A percentile compares a stretch with the other conserved stretches of the same genome.
Conservation (phyloP, 1,140 invertebrate genomes). For the Copidosoma floridanum region DNA sequence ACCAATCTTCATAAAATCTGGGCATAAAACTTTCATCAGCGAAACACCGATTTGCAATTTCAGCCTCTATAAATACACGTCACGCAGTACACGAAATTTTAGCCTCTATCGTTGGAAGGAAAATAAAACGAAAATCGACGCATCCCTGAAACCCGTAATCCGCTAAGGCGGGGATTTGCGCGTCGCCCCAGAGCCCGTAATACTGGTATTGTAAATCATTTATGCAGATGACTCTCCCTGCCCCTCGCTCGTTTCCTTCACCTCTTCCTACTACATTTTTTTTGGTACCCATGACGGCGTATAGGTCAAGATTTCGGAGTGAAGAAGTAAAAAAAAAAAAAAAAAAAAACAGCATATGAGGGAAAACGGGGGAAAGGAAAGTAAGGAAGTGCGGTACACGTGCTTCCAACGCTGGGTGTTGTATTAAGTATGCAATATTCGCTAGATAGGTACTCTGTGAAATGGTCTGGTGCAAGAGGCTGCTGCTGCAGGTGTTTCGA, state of each 20-base stretch:
- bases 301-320: background rate
- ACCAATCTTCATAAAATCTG: too few relatives aligned
- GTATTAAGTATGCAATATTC: constrained; percentile 7
- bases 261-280: too few relatives aligned
- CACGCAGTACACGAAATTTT: background rate
- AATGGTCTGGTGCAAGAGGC: too few relatives aligned
- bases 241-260: background rate
- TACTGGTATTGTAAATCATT: constrained; percentile 12
- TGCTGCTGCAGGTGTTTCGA: too few relatives aligned
- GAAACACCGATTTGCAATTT: background rate
- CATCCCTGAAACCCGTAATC: background rate
- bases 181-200: background rate
- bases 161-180: constrained; percentile 2
- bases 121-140: background rate
- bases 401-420: background rate
- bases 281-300: background rate
- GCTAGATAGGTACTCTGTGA: too few relatives aligned
- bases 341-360: background rate
- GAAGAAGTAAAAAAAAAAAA: background rate
- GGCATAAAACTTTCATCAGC: too few relatives aligned
- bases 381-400: background rate
- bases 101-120: background rate
- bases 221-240: constrained; percentile 1
- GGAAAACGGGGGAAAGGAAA: too few relatives aligned
- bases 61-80: background rate